Conservation (phyloP, 2,113 vertebrate species). For the Pelobates fuscus region DNA sequence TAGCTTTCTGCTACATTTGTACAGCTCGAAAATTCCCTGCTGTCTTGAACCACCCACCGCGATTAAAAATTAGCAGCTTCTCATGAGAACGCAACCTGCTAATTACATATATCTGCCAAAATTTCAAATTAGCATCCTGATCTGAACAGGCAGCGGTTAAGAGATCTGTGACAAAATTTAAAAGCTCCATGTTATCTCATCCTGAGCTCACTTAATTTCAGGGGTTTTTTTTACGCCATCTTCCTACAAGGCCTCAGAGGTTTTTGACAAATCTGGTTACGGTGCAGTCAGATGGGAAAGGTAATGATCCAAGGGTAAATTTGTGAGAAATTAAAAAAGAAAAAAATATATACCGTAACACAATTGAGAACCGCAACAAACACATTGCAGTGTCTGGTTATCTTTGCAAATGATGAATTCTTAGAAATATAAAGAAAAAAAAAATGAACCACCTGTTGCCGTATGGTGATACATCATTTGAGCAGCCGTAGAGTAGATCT, state of each 20-base stretch:
- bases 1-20: constrained; percentile 16
- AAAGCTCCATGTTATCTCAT: too few relatives aligned
- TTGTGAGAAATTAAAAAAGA: background rate
- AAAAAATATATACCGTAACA: background rate
- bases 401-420: constrained; percentile 2
- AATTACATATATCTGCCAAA: constrained; percentile 53
- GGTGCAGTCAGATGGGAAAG: background rate
- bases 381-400: constrained; percentile 13
- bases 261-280: background rate
- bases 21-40: constrained; percentile 45
- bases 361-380: too few relatives aligned
- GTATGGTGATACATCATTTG: constrained; percentile 27
- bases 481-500: constrained; percentile 19
- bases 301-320: background rate
- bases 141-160: constrained; percentile 17
- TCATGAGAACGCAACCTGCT: constrained; percentile 55
- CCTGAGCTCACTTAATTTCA: too few relatives aligned
- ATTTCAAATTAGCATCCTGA: constrained; percentile 49
- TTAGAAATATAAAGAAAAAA: constrained; percentile 10
- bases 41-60: constrained; percentile 48
- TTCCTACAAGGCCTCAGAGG: background rate
- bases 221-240: background rate
- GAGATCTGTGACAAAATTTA: constrained; percentile 9
- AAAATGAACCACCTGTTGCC: background rate
- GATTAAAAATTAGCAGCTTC: constrained; percentile 61